phyloP scores from a whole-genome alignment of 2,113 vertebrate species.

The Typhlomys cinereus region DNA sequence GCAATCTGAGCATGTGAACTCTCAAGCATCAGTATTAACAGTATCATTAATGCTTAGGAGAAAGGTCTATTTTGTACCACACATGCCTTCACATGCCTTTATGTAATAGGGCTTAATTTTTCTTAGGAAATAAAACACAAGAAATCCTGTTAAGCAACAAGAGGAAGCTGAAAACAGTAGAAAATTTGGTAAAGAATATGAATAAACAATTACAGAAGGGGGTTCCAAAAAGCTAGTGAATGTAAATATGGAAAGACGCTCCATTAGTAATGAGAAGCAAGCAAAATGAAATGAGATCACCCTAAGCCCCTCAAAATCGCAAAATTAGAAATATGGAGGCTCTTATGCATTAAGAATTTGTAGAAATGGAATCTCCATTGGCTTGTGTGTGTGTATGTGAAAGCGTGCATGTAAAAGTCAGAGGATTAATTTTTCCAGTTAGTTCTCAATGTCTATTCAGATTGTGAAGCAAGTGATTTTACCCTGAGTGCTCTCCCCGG shows the following conservation, averaged over 20 bases:
- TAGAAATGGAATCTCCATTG: too few species aligned
- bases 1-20: not conserved
- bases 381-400: too few species aligned
- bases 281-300: slow-evolving; percentile 51
- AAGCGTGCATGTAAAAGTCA: too few species aligned
- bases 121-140: slow-evolving; percentile 38
- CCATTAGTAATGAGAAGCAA: slow-evolving; percentile 37
- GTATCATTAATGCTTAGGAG: not conserved
- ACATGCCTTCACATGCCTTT: not conserved
- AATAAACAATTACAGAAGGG: slow-evolving; percentile 39
- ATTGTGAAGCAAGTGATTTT: too few species aligned
- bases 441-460: too few species aligned
- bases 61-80: not conserved
- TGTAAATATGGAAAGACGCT: slow-evolving; percentile 30
- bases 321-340: slow-evolving; percentile 51
- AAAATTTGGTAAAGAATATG: slow-evolving; percentile 30
- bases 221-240: slow-evolving; percentile 13
- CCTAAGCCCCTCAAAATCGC: not conserved
- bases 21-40: not conserved
- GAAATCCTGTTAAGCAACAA: slow-evolving; percentile 36
- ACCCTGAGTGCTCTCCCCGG: too few species aligned
- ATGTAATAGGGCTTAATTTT: slow-evolving; percentile 41
- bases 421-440: too few species aligned
- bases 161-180: not conserved
- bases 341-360: not conserved